These are phyloP conservation scores for Amaurobius ferox DNA, from an alignment of 2,888 invertebrate species.

Conservation along the genomic window DNA sequence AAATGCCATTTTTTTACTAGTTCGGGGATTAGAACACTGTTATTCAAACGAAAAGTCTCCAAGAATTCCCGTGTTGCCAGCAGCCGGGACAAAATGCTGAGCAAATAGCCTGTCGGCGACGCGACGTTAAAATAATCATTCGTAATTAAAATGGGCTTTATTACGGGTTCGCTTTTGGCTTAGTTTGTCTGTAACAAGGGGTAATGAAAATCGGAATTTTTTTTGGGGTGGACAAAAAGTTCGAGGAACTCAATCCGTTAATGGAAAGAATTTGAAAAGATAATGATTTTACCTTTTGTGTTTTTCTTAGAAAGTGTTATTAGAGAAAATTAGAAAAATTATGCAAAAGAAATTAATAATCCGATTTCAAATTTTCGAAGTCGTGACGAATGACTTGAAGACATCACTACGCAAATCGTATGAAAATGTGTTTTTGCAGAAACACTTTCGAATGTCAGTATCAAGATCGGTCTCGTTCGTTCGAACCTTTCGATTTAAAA, in stretches of 20 bases:
- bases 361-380: background rate
- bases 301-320: background rate
- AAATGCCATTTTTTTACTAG: background rate
- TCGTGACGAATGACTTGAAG: too few relatives aligned
- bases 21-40: background rate
- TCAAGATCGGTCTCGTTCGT: too few relatives aligned
- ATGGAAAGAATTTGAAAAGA: background rate
- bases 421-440: too few relatives aligned
- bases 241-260: background rate
- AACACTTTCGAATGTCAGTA: too few relatives aligned
- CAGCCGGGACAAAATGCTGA: constrained; percentile 2
- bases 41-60: background rate
- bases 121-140: constrained; percentile 63
- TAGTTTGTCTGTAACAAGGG: background rate
- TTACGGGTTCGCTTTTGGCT: background rate
- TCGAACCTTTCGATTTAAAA: too few relatives aligned
- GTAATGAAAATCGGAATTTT: background rate
- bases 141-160: constrained; percentile 36
- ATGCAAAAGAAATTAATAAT: background rate
- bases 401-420: too few relatives aligned
- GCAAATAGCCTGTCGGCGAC: constrained; percentile 46
- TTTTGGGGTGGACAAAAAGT: background rate
- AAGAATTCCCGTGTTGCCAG: background rate
- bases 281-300: background rate
- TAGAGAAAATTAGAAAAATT: background rate